Percentiles rank a stretch among this genome's conserved stretches.
Evolutionary conservation across 2,888 invertebrate genomes (phyloP).

Genomic region (Nemotelus pantherinus): DNA sequence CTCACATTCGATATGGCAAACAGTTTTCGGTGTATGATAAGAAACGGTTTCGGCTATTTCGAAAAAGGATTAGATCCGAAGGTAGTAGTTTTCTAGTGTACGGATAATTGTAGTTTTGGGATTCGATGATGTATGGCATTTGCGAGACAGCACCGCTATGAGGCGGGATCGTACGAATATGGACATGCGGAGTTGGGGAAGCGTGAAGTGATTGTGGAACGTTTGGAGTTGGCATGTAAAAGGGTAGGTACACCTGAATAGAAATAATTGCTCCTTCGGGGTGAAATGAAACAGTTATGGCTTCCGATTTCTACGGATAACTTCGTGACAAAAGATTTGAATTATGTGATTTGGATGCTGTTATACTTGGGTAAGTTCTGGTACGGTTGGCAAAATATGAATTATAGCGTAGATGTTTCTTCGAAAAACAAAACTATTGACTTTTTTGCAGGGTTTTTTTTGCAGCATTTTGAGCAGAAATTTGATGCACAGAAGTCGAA

Average conservation of each 20-base stretch:
- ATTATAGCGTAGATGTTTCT: no score
- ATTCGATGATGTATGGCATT: slow-evolving; percentile 44
- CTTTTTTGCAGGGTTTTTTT: no score
- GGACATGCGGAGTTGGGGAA: neutral
- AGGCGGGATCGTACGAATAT: neutral
- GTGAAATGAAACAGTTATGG: slow-evolving; percentile 43
- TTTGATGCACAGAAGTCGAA: no score
- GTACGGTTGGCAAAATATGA: no score
- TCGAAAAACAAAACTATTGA: no score
- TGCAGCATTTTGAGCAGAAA: no score
- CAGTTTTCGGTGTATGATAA: slow-evolving; percentile 25
- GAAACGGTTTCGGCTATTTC: slow-evolving; percentile 42
- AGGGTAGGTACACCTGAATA: slow-evolving; percentile 23
- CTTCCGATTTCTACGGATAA: slow-evolving; percentile 41
- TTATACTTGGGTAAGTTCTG: neutral
- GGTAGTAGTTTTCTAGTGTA: slow-evolving; percentile 22
- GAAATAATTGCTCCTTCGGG: slow-evolving; percentile 44
- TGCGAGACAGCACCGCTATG: slow-evolving; percentile 24
- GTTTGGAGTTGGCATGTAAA: neutral
- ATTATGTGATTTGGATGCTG: slow-evolving; percentile 29
- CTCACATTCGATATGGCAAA: neutral
- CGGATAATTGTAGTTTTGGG: slow-evolving; percentile 42
- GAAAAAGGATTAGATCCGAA: slow-evolving; percentile 45
- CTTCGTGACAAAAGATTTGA: slow-evolving; percentile 43
- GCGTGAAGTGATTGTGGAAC: neutral